Evolutionary conservation across 2,797 vertebrate species (phyloP).

Genomic region (Sorex maritimensis): DNA sequence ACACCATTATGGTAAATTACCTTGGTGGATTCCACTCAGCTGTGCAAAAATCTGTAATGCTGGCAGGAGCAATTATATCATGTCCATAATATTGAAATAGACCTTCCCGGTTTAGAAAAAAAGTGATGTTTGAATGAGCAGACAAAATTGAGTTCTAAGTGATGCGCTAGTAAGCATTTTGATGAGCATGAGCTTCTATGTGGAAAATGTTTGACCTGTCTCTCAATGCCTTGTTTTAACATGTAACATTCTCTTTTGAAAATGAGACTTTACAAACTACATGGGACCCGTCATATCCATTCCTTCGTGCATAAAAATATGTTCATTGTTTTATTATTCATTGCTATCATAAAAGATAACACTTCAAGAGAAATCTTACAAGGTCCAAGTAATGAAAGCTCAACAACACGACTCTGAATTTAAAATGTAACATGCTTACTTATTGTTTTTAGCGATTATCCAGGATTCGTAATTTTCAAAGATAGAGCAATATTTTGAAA

Average conservation of each 20-base stretch:
- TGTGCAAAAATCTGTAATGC: conserved; percentile 71
- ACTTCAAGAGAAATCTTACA: conserved; percentile 43
- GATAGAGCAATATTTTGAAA: conserved; percentile 13
- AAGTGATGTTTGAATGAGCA: conserved; percentile 28
- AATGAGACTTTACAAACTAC: not conserved
- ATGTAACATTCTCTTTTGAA: conserved; percentile 12
- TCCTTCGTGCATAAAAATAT: conserved; percentile 57
- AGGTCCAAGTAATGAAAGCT: conserved; percentile 41
- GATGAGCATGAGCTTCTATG: conserved; percentile 41
- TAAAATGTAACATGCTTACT: conserved; percentile 25
- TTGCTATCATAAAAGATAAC: conserved; percentile 52
- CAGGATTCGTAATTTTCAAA: conserved; percentile 47
- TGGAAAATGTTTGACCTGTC: conserved; percentile 1
- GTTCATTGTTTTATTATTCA: conserved; percentile 55
- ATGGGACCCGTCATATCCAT: not conserved
- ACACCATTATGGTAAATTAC: conserved; percentile 68
- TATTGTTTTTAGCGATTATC: conserved; percentile 24
- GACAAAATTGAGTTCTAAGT: conserved; percentile 57
- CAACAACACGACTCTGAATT: conserved; percentile 5
- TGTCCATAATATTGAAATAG: conserved; percentile 73
- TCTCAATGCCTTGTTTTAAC: conserved; percentile 15
- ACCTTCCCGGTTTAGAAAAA: conserved; percentile 65
- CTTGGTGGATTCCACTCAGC: conserved; percentile 58
- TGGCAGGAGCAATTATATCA: conserved; percentile 61
- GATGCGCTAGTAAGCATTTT: conserved; percentile 58